Conservation (phyloP, 2,888 invertebrate genomes). For the Eupithecia subumbrata region DNA sequence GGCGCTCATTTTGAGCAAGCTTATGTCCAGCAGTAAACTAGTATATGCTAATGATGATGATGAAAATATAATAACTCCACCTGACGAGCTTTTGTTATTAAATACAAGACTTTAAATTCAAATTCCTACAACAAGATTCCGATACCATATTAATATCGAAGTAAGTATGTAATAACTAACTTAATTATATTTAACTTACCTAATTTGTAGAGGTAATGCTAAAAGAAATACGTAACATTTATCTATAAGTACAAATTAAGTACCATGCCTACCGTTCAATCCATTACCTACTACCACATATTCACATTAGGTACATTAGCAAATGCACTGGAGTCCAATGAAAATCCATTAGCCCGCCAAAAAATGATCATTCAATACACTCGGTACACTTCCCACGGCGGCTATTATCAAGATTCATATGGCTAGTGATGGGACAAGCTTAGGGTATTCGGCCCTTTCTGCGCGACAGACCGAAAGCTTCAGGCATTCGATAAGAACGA, state of each 20-base stretch:
- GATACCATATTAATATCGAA: too few species aligned
- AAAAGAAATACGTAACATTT: neutral
- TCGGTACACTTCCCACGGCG: constrained; percentile 69
- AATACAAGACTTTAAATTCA: too few species aligned
- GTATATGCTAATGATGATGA: too few species aligned
- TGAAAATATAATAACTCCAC: too few species aligned
- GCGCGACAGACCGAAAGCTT: too few species aligned
- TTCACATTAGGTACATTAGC: constrained; percentile 41
- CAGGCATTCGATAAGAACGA: too few species aligned
- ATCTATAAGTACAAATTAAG: neutral
- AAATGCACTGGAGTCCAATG: constrained; percentile 63
- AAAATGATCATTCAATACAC: constrained; percentile 71
- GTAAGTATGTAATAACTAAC: too few species aligned
- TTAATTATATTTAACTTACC: too few species aligned
- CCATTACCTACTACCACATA: constrained; percentile 15
- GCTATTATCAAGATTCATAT: constrained; percentile 60
- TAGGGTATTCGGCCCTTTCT: neutral
- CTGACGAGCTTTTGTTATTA: too few species aligned
- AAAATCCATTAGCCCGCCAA: constrained; percentile 66
- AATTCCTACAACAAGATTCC: too few species aligned
- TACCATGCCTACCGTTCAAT: neutral
- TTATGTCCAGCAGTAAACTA: too few species aligned
- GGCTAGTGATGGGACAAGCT: constrained; percentile 5
- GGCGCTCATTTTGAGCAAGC: too few species aligned
- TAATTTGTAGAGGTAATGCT: neutral